A percentile compares a stretch with the other conserved stretches of the same genome.
These are phyloP conservation scores for Lasioglossum zephyrum DNA, from an alignment of 2,888 invertebrate species.

Conservation along the genomic window DNA sequence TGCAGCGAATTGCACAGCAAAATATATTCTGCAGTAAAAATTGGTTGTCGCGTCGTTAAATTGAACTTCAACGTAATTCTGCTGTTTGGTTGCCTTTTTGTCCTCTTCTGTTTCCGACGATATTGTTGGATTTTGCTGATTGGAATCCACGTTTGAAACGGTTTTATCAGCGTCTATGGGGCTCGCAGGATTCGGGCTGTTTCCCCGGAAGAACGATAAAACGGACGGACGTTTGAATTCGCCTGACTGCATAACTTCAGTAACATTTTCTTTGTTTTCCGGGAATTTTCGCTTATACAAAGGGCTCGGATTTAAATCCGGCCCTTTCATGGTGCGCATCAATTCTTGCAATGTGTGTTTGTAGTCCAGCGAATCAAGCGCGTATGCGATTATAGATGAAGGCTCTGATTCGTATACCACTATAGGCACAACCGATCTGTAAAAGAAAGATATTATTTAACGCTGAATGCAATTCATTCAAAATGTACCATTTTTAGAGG, in stretches of 20 bases:
- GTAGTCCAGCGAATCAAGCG: slow-evolving; percentile 90
- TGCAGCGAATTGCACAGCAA: slow-evolving; percentile 95
- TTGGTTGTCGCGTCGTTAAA: slow-evolving; percentile 90
- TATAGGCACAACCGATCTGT: slow-evolving; percentile 86
- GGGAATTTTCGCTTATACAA: slow-evolving; percentile 84
- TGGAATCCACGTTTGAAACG: slow-evolving; percentile 60
- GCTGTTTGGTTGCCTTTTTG: slow-evolving; percentile 78
- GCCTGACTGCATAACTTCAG: slow-evolving; percentile 75
- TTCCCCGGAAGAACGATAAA: slow-evolving; percentile 81
- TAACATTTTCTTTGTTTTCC: slow-evolving; percentile 82
- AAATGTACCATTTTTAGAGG: neutral
- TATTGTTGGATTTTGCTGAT: slow-evolving; percentile 27
- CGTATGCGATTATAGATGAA: slow-evolving; percentile 94
- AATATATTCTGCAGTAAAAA: slow-evolving; percentile 95
- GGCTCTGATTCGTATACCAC: slow-evolving; percentile 92
- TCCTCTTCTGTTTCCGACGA: slow-evolving; percentile 78
- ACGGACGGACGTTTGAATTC: slow-evolving; percentile 81
- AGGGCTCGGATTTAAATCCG: slow-evolving; percentile 85
- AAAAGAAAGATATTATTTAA: slow-evolving; percentile 42
- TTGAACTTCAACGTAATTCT: slow-evolving; percentile 86
- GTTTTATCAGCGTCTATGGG: slow-evolving; percentile 79
- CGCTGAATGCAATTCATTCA: neutral
- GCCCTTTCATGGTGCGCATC: slow-evolving; percentile 75
- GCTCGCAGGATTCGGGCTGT: slow-evolving; percentile 79
- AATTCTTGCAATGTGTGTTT: slow-evolving; percentile 87